These are phyloP conservation scores for Octomys mimax DNA, from an alignment of 2,797 vertebrate genomes.

Conservation along the genomic window DNA sequence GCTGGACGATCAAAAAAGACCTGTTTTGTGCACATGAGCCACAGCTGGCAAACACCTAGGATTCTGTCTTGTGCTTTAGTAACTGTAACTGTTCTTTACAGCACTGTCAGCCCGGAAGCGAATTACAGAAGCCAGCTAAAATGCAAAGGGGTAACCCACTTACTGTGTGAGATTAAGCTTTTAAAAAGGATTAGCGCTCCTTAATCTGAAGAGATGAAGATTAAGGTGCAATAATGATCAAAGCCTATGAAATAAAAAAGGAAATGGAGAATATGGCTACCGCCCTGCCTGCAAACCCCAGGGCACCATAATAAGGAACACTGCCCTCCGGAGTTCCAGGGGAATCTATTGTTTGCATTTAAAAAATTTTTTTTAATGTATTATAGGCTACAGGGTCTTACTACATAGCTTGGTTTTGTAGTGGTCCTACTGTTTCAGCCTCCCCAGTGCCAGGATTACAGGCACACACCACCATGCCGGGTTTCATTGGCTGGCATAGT, in stretches of 20 bases:
- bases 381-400: too few species aligned
- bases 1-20: background rate
- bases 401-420: too few species aligned
- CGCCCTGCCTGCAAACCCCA: constrained; percentile 27
- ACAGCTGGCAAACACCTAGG: background rate
- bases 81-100: background rate
- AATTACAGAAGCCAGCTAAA: constrained; percentile 32
- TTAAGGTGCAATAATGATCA: constrained; percentile 62
- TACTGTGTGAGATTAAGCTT: constrained; percentile 68
- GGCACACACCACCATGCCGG: too few species aligned
- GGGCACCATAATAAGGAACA: constrained; percentile 3
- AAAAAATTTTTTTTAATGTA: too few species aligned
- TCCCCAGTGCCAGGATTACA: too few species aligned
- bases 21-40: background rate
- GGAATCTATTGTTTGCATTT: background rate
- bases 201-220: constrained; percentile 77
- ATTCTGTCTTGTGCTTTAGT: background rate
- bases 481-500: too few species aligned
- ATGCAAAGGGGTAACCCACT: constrained; percentile 31
- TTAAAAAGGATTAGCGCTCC: constrained; percentile 68
- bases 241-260: constrained; percentile 70
- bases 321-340: background rate
- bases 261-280: constrained; percentile 59
- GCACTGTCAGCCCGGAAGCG: background rate
- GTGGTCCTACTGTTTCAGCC: too few species aligned